Evolutionary conservation across 2,113 vertebrate genomes (phyloP).

Genomic region (Pseudopipra pipra): DNA sequence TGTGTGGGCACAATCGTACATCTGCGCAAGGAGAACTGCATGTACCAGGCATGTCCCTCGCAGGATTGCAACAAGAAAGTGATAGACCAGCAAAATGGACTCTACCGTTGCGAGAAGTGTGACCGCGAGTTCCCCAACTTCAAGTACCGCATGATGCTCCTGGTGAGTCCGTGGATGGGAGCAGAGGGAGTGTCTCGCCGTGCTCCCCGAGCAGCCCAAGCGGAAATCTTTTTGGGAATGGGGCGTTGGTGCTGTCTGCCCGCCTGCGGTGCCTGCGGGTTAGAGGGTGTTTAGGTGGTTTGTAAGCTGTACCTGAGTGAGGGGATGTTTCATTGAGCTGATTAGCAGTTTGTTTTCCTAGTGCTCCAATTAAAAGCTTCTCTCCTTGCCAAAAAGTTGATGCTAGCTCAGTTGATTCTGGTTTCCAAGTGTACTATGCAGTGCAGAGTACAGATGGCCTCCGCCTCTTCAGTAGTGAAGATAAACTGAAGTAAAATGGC

Average conservation of each 20-base stretch:
- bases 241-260: not conserved
- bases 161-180: slow-evolving; percentile 76
- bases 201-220: not conserved
- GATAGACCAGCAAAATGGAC: slow-evolving; percentile 93
- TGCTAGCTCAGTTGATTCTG: slow-evolving; percentile 34
- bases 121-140: slow-evolving; percentile 94
- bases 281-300: not conserved
- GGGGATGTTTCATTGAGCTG: slow-evolving; percentile 32
- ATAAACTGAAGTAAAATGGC: slow-evolving; percentile 73
- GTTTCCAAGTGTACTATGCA: slow-evolving; percentile 50
- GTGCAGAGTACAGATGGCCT: slow-evolving; percentile 48
- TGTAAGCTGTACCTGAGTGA: slow-evolving; percentile 7
- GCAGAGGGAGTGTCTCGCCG: not conserved
- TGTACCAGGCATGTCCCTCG: slow-evolving; percentile 94
- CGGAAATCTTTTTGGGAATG: rapidly evolving
- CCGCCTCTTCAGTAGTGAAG: slow-evolving; percentile 63
- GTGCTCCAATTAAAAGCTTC: slow-evolving; percentile 45
- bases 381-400: slow-evolving; percentile 48
- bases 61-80: slow-evolving; percentile 98
- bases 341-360: slow-evolving; percentile 51
- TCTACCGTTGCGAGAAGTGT: slow-evolving; percentile 95
- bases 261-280: not conserved
- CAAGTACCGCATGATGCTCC: slow-evolving; percentile 96
- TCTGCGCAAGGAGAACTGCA: slow-evolving; percentile 92
- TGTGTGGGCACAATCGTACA: slow-evolving; percentile 89